A percentile compares a stretch with the other conserved stretches of the same genome.
Evolutionary conservation across 2,797 vertebrate genomes (phyloP).

Genomic region (Propithecus perrieri): DNA sequence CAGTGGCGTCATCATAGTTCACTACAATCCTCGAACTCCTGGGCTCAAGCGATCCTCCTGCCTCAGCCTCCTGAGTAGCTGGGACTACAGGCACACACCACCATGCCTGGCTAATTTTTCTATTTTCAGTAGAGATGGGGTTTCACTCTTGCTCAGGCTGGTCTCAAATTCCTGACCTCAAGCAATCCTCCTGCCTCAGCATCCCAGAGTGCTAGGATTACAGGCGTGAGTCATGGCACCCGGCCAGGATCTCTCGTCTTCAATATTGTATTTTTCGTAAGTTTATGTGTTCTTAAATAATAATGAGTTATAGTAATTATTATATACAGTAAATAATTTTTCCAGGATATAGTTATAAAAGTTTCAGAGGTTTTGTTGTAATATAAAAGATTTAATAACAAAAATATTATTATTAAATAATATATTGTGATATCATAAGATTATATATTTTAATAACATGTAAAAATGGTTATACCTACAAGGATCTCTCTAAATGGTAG

Average conservation of each 20-base stretch:
- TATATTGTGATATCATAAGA: neutral
- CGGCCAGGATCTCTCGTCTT: neutral
- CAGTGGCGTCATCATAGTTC: no score
- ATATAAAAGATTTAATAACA: neutral
- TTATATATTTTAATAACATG: neutral
- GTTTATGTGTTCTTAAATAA: neutral
- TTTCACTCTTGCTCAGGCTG: no score
- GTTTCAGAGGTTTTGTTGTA: neutral
- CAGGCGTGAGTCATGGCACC: no score
- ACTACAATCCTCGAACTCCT: no score
- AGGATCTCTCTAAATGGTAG: slow-evolving; percentile 77
- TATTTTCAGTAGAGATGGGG: no score
- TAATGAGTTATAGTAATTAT: neutral
- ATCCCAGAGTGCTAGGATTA: no score
- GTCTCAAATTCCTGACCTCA: no score
- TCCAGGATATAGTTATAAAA: neutral
- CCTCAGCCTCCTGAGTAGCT: no score
- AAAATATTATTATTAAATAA: neutral
- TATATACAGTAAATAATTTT: neutral
- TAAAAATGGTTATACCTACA: neutral
- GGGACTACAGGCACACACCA: no score
- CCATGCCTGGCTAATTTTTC: no score
- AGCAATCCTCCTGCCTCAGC: no score
- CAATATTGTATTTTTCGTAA: slow-evolving; percentile 27
- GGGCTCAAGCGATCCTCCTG: no score